Conservation (phyloP, 2,888 invertebrate species). For the Sepioteuthis lessoniana region DNA sequence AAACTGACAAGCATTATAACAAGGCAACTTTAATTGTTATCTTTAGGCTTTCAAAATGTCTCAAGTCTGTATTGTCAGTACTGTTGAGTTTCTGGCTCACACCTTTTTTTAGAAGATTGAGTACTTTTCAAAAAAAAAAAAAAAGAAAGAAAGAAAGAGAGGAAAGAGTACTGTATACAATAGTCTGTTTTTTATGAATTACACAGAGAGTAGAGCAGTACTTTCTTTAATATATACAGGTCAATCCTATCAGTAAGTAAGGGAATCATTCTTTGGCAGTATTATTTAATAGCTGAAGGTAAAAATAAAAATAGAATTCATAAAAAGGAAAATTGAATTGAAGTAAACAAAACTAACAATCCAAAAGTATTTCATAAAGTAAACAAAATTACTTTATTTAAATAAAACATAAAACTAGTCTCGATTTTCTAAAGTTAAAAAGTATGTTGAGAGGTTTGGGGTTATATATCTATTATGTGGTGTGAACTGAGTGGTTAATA, state of each 20-base stretch:
- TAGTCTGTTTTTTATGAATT: neutral
- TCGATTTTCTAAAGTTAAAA: neutral
- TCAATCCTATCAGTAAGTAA: slow-evolving; percentile 6
- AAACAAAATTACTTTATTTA: neutral
- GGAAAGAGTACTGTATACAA: neutral
- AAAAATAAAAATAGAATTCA: neutral
- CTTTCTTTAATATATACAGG: neutral
- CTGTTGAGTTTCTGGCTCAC: neutral
- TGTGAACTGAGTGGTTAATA: neutral
- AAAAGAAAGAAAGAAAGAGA: no score
- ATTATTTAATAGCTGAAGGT: neutral
- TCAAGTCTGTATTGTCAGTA: neutral
- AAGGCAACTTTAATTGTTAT: neutral
- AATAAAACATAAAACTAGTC: neutral
- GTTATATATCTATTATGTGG: neutral
- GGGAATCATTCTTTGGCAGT: neutral
- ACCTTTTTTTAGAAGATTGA: neutral
- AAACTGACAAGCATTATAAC: neutral
- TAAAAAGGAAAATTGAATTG: neutral
- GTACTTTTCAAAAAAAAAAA: neutral
- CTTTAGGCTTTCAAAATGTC: neutral
- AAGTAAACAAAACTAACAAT: neutral
- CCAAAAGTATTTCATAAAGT: slow-evolving; percentile 33
- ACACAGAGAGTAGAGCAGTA: neutral
- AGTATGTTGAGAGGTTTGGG: neutral